Base-by-base conservation (phyloP, 2,113 vertebrate genomes). In the Bos indicus region DNA sequence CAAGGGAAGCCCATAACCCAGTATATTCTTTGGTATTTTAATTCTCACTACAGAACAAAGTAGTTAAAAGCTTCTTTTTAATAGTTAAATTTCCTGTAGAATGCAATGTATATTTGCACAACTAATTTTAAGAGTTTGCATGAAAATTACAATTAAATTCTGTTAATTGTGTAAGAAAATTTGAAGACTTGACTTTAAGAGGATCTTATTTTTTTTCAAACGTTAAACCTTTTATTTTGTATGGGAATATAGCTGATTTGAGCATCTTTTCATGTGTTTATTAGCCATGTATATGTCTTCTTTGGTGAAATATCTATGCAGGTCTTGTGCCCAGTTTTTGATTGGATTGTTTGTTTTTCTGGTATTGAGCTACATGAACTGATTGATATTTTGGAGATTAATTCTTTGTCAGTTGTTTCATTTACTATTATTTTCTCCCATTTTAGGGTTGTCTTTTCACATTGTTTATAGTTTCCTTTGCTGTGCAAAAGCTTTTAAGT, bases 121-220 rank as follows among this genome's bases (percentile, higher is more conserved):
- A 51, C 28, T 95, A 84, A 57, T 80, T 88, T 91, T 96, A 88
- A 86, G 54, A 96, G 74, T 81, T 91, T 92, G 11, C 88, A 85
- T 88, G 56, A 94, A 71, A 95, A 52, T 64, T 78, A 33, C 7
- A 52, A 43, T 88, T 81, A 81, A 54, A 46, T 85, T 80, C 36
- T 85, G 25, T 86, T 94, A 92, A 33, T 78, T 96, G 1, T 97
- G 88, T 85, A 83, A 88, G 51, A 56, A 92, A 80, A 81, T 64
- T 60, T 87, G 33, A 83, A 4, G 82, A 33, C 9, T 81, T 92
- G 26, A 84, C 12, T 33, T 81, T 67, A 82, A 36, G 12, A 96
- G 26, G 5, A 43, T 51, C 88, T 88, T 15, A 71, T 67, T 36
- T 64, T 40, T 74, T 74, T 74, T 74, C 12, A 36, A 74, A 13